Evolutionary conservation across 2,113 vertebrate genomes (phyloP).

Genomic region (Tringa solitaria): DNA sequence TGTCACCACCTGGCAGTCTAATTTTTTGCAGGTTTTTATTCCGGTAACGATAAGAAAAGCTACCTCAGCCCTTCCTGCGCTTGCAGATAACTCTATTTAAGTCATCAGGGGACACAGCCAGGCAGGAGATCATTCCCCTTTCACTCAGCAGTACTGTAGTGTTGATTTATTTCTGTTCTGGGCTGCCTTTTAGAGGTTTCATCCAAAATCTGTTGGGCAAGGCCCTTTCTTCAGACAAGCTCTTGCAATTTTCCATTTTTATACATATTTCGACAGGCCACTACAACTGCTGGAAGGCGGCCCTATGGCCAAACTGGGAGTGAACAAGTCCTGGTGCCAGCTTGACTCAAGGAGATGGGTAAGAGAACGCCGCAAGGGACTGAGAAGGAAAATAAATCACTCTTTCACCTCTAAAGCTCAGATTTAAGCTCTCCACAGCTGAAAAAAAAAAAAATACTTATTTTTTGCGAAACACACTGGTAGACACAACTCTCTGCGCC

Average conservation of each 20-base stretch:
- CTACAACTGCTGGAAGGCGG: not conserved
- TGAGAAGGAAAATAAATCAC: not conserved
- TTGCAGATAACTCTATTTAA: not conserved
- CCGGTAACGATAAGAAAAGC: not conserved
- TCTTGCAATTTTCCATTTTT: conserved; percentile 56
- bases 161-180: not conserved
- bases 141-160: not conserved
- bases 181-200: not conserved
- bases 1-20: not conserved
- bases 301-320: not conserved
- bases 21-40: not conserved
- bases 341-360: not conserved
- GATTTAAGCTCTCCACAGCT: not conserved
- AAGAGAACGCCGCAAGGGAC: not conserved
- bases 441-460: not conserved
- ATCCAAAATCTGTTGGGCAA: not conserved
- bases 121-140: not conserved
- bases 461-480: not conserved
- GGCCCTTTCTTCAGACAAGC: not conserved
- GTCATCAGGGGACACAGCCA: not conserved
- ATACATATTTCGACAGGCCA: conserved; percentile 45
- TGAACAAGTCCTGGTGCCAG: not conserved
- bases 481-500: not conserved
- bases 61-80: not conserved
- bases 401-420: not conserved